Evolutionary conservation across 64 coral and sea anemone species (phyloP).

Genomic region (Dendrophyllia cribrosa): DNA sequence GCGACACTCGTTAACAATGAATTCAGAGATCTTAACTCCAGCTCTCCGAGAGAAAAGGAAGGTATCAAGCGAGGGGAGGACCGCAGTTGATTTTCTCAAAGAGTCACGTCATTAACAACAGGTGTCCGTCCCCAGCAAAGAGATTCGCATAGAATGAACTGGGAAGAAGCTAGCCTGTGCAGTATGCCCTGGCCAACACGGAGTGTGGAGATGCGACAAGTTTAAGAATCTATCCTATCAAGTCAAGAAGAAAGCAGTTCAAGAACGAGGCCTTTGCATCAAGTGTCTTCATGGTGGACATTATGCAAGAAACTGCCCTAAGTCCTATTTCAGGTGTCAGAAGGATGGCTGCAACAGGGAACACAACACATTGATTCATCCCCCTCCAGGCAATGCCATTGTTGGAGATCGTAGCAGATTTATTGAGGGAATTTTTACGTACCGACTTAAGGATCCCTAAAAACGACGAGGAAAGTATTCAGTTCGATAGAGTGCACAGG

Average conservation of each 20-base stretch:
- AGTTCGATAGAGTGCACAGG: too few species aligned
- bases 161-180: background rate
- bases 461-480: too few species aligned
- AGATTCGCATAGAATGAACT: background rate
- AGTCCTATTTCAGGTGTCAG: constrained; percentile 53
- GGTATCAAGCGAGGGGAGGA: background rate
- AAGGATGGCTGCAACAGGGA: constrained; percentile 38
- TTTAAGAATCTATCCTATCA: constrained; percentile 59
- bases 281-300: constrained; percentile 70
- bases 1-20: constrained; percentile 73
- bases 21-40: constrained; percentile 48
- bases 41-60: constrained; percentile 5
- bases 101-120: background rate
- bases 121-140: background rate
- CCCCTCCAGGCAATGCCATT: too few species aligned
- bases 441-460: too few species aligned
- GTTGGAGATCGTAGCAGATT: too few species aligned
- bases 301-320: constrained; percentile 49
- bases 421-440: too few species aligned
- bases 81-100: background rate
- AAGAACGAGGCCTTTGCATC: constrained; percentile 61
- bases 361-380: constrained; percentile 68
- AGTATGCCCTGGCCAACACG: constrained; percentile 58
- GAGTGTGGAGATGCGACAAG: constrained; percentile 65
- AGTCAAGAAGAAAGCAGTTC: constrained; percentile 53